Base-by-base conservation (phyloP, 2,113 vertebrate genomes). In the Bolborhynchus lineola region DNA sequence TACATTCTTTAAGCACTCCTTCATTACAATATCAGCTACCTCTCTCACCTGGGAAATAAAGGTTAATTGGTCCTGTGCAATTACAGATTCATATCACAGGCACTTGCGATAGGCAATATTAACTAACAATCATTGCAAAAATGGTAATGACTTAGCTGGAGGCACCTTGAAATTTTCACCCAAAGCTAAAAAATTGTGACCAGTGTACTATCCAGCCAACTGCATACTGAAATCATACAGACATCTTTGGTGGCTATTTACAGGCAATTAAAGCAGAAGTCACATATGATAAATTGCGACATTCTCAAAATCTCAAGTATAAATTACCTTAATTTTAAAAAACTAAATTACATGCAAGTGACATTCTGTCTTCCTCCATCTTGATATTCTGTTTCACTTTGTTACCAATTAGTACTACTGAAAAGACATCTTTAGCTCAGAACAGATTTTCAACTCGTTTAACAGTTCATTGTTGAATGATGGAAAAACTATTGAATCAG, bases 401-500 rank as follows among this genome's bases (percentile, higher is more conserved):
- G 16, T 39, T 90, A 81, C 44, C 72, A 65, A 46, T 88, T 84
- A 85, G 44, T 60, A 33, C 65, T 78, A 39, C 11, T 82, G 46
- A 62, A 70, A 77, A 91, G 62, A 57, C 17, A 62, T 86, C 28
- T 83, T 91, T 68, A 79, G 75, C 50, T 72, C 72, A 83, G 74
- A 93, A 75, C 47, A 86, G 39, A 64, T 88, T 96, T 92, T 75
- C 82, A 86, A 68, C 60, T 86, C 28, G 72, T 92, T 96, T 91
- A 92, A 50, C 52, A 72, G 19, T 55, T 93, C 90, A 76, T 88
- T 84, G 69, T 62, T 68, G 57, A 57, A 79, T 84, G 82, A 92
- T 65, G 62, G 76, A 86, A 88, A 93, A 86, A n/a, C 74, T 82
- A 24, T 42, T 86, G 59, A 91, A 68, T 90, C 42, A 35, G 50